phyloP scores from a whole-genome alignment of 1,140 invertebrate species.

The Lepidostoma basale region DNA sequence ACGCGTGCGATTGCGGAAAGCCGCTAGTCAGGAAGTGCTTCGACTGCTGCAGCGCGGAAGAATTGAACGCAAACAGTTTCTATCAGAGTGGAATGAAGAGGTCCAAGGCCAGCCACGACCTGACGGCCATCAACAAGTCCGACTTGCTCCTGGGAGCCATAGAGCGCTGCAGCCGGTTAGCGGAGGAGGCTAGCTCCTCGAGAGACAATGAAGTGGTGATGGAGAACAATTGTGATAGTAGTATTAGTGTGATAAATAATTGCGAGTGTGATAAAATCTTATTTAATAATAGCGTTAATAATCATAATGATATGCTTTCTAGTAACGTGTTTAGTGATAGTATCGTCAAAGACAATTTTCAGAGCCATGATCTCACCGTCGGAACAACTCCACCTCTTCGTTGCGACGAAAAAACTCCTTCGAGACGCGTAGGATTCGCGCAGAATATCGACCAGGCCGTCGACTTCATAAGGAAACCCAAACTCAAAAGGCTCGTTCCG shows the following conservation, averaged over 20 bases:
- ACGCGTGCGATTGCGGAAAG: constrained; percentile 53
- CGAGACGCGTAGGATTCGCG: neutral
- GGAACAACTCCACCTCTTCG: neutral
- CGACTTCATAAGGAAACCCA: constrained; percentile 54
- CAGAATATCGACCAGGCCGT: constrained; percentile 1
- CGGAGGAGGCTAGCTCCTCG: too few relatives aligned
- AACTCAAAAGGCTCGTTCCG: constrained; percentile 53
- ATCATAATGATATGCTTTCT: constrained; percentile 36
- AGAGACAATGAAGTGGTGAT: too few relatives aligned
- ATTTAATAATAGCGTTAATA: constrained; percentile 39
- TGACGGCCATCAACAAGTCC: constrained; percentile 45
- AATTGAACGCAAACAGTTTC: neutral
- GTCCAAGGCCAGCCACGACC: constrained; percentile 54
- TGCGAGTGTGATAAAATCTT: constrained; percentile 52
- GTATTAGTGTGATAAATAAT: constrained; percentile 50
- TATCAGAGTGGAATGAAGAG: constrained; percentile 40
- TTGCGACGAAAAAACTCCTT: neutral
- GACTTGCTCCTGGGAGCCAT: constrained; percentile 39
- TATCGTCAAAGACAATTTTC: constrained; percentile 14
- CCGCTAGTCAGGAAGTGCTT: constrained; percentile 49
- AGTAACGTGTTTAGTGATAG: constrained; percentile 25
- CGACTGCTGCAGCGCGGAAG: constrained; percentile 44
- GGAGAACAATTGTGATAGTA: constrained; percentile 61
- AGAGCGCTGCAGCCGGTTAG: constrained; percentile 30
- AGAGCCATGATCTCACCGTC: neutral